A percentile compares a stretch with the other conserved stretches of the same genome.
phyloP scores from a whole-genome alignment of 2,888 invertebrate genomes.

The Lasius fuliginosus region DNA sequence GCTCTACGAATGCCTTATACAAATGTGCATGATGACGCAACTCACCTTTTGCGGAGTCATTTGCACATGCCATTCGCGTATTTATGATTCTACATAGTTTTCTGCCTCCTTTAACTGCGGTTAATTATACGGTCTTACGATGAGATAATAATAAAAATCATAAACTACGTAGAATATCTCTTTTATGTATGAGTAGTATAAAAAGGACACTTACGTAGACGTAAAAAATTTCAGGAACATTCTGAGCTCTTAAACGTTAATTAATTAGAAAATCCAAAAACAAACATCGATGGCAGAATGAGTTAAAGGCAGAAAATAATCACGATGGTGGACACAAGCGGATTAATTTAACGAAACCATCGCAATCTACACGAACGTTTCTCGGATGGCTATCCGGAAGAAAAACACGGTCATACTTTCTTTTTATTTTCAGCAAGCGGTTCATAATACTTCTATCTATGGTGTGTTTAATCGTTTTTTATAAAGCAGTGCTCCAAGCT shows the following conservation, averaged over 20 bases:
- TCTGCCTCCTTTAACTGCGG: neutral
- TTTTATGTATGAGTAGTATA: neutral
- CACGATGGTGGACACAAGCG: constrained; percentile 8
- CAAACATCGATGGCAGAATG: neutral
- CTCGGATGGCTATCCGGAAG: constrained; percentile 11
- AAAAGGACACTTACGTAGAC: neutral
- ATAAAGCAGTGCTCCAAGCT: constrained; percentile 14
- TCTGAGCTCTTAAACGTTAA: neutral
- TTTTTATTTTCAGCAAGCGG: constrained; percentile 15
- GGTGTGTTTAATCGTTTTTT: constrained; percentile 20
- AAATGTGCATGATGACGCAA: constrained; percentile 55
- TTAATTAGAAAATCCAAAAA: neutral
- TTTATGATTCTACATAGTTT: constrained; percentile 33
- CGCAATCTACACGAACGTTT: constrained; percentile 14
- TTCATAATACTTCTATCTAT: constrained; percentile 9
- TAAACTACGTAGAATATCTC: neutral
- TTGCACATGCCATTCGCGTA: constrained; percentile 51
- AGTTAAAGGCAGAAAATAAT: neutral
- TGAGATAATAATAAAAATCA: constrained; percentile 15
- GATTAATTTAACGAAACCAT: constrained; percentile 40
- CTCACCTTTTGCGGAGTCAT: constrained; percentile 49
- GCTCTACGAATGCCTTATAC: constrained; percentile 47
- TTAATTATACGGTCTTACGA: neutral
- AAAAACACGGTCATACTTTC: constrained; percentile 12
- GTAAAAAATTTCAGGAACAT: neutral